Evolutionary conservation across 2,797 vertebrate genomes (phyloP).

Genomic region (Peromyscus melanophrys): DNA sequence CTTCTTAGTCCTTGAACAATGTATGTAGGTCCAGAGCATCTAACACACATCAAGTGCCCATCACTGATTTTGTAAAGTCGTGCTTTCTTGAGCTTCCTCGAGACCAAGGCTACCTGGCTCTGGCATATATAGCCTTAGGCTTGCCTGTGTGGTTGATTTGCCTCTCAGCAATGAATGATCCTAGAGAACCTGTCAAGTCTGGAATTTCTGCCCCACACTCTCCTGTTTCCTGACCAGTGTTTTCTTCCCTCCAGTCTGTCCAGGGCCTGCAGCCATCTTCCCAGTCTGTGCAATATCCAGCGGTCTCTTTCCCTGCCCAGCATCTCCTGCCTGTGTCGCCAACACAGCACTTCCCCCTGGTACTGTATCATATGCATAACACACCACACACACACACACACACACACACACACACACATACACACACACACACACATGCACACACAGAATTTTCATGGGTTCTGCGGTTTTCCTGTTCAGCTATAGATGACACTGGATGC

Average conservation of each 20-base stretch:
- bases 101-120: neutral
- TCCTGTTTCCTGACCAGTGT: constrained; percentile 69
- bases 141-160: neutral
- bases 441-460: neutral
- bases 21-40: neutral
- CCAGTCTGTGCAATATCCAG: constrained; percentile 94
- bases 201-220: neutral
- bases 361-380: constrained; percentile 87
- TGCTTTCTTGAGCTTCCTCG: neutral
- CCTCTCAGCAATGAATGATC: neutral
- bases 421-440: neutral
- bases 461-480: neutral
- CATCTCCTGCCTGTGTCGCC: constrained; percentile 94
- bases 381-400: too few species aligned
- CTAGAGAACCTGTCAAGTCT: neutral
- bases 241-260: constrained; percentile 86
- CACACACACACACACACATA: neutral
- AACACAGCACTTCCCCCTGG: constrained; percentile 94
- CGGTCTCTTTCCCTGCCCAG: constrained; percentile 95
- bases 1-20: neutral
- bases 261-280: constrained; percentile 90
- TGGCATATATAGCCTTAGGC: neutral
- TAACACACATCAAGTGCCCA: neutral
- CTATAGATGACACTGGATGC: neutral
- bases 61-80: neutral